Evolutionary conservation across 2,888 invertebrate genomes (phyloP).

Genomic region (Escarpia spicata): DNA sequence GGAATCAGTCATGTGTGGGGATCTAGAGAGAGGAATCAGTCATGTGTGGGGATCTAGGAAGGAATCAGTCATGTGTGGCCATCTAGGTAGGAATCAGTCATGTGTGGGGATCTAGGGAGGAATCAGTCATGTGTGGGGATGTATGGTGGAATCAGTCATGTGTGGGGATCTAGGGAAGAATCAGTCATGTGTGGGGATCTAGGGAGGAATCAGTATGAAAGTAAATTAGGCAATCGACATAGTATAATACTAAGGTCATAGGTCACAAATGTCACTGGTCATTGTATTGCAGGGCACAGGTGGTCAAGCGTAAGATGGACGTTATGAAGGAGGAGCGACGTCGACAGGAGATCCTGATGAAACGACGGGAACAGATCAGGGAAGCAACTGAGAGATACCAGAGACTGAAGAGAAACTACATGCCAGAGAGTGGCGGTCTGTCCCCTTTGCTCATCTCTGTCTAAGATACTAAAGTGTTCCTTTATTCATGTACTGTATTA

Average conservation of each 20-base stretch:
- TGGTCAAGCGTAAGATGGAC: constrained; percentile 36
- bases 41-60: not conserved
- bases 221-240: not conserved
- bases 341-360: constrained; percentile 56
- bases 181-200: not conserved
- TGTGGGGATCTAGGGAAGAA: not conserved
- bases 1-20: too few relatives aligned
- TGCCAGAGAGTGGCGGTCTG: not conserved
- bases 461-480: not conserved
- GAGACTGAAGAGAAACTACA: constrained; percentile 40
- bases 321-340: constrained; percentile 54
- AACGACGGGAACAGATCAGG: constrained; percentile 54
- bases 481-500: not conserved
- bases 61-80: not conserved
- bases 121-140: not conserved
- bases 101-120: not conserved
- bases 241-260: not conserved
- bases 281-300: constrained; percentile 31
- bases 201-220: not conserved
- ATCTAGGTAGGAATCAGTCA: not conserved
- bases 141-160: not conserved
- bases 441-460: not conserved
- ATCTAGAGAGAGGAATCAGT: not conserved
- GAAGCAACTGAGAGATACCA: constrained; percentile 62
- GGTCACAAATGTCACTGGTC: not conserved